Conservation (phyloP, 2,888 invertebrate genomes). For the Harpalus rufipes region DNA sequence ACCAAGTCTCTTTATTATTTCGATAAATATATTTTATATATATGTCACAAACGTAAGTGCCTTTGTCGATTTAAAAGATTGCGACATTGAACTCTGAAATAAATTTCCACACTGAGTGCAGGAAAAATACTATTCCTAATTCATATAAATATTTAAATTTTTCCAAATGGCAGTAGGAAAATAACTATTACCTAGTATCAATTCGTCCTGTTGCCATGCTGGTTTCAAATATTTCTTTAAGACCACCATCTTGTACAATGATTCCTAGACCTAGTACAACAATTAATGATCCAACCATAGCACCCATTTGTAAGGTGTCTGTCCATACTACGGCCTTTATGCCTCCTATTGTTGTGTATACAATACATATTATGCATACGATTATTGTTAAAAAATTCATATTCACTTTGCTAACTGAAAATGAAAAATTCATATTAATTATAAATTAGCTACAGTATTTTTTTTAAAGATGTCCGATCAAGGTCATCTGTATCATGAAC, state of each 20-base stretch:
- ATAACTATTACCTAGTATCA: constrained; percentile 15
- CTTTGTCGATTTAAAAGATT: no score
- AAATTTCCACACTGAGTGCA: no score
- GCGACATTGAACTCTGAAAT: no score
- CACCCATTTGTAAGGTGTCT: constrained; percentile 75
- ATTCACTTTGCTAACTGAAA: constrained; percentile 83
- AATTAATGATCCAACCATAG: constrained; percentile 74
- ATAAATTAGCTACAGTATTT: no score
- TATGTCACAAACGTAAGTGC: no score
- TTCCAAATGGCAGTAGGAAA: neutral
- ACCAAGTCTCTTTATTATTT: no score
- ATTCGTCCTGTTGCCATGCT: neutral
- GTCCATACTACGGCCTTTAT: constrained; percentile 76
- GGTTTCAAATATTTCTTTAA: constrained; percentile 1
- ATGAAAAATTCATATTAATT: no score
- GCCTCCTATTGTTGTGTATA: constrained; percentile 82
- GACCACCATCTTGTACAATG: constrained; percentile 69
- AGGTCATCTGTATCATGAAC: no score
- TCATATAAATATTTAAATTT: neutral
- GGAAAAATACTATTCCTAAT: no score
- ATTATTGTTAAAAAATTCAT: constrained; percentile 82
- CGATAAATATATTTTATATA: no score
- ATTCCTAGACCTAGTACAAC: constrained; percentile 74
- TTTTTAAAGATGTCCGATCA: no score
- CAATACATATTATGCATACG: constrained; percentile 84